Percentiles rank a stretch among this genome's conserved stretches.
These are phyloP conservation scores for Diaperis boleti DNA, from an alignment of 2,888 invertebrate species.

Conservation along the genomic window DNA sequence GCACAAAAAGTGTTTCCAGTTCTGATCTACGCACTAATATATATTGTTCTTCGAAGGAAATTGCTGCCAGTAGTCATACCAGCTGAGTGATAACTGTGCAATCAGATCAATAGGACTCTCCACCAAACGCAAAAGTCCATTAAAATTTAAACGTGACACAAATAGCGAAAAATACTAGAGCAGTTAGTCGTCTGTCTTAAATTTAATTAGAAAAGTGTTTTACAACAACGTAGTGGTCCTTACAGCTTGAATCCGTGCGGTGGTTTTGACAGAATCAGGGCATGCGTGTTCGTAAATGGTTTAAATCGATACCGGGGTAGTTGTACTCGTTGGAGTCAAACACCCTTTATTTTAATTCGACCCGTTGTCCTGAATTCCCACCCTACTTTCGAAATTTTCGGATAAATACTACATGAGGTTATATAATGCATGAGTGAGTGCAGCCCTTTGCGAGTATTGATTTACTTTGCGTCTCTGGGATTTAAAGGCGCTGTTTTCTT, in stretches of 20 bases:
- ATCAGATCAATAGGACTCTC: no score
- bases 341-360: constrained; percentile 46
- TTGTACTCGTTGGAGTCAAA: constrained; percentile 43
- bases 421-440: constrained; percentile 14
- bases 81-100: no score
- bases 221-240: constrained; percentile 23
- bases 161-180: no score
- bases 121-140: no score
- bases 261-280: constrained; percentile 50
- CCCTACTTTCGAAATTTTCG: constrained; percentile 38
- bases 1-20: no score
- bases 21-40: no score
- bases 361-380: constrained; percentile 42
- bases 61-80: no score
- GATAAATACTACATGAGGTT: constrained; percentile 13
- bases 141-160: no score
- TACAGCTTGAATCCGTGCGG: constrained; percentile 40
- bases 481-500: constrained; percentile 10
- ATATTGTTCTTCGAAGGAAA: no score
- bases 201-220: constrained; percentile 25
- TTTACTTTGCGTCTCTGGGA: constrained; percentile 22
- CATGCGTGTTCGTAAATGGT: constrained; percentile 48
- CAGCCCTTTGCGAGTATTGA: constrained; percentile 25
- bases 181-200: constrained; percentile 5
- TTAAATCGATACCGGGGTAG: constrained; percentile 48